Conservation (phyloP, 1,140 invertebrate species). For the Bombyx mori region ASM3026992v2 NC_085107.1:7694501-7695000, state of each 20-base stretch:
- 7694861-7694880: conserved; percentile 92
- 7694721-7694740: conserved; percentile 89
- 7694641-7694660: too few species aligned
- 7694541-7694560: too few species aligned
- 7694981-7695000: too few species aligned
- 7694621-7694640: too few species aligned
- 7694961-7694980: too few species aligned
- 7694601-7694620: too few species aligned
- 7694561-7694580: too few species aligned
- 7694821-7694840: conserved; percentile 87
- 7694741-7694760: conserved; percentile 85
- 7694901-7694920: conserved; percentile 44
- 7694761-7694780: conserved; percentile 84
- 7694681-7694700: conserved; percentile 83
- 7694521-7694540: too few species aligned
- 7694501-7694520: too few species aligned
- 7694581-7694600: too few species aligned
- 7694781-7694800: conserved; percentile 60
- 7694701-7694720: conserved; percentile 91
- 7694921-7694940: too few species aligned
- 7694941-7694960: too few species aligned
- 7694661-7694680: background rate
- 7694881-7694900: conserved; percentile 94
- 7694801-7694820: conserved; percentile 80
- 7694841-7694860: conserved; percentile 91